Evolutionary conservation across 2,797 vertebrate genomes (phyloP).

Genomic region (Darevskia mixta): DNA sequence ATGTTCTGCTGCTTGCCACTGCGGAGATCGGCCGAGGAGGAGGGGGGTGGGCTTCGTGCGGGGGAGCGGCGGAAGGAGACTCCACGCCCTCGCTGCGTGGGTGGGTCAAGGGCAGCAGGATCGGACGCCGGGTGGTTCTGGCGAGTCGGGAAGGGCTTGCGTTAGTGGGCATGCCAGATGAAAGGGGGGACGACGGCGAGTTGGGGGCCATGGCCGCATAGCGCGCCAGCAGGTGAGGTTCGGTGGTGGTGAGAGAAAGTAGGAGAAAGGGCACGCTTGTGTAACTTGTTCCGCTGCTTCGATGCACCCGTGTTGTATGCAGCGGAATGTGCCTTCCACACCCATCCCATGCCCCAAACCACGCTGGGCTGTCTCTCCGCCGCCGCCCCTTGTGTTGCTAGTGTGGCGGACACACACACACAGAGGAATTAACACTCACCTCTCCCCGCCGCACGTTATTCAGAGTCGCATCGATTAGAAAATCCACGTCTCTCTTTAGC

Average conservation of each 20-base stretch:
- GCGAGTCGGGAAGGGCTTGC: background rate
- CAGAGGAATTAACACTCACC: background rate
- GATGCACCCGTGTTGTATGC: too few relatives aligned
- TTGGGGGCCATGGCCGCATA: background rate
- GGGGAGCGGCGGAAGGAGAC: background rate
- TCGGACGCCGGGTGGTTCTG: background rate
- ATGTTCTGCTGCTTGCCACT: background rate
- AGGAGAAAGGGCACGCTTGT: background rate
- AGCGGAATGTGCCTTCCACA: background rate
- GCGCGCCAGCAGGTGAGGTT: background rate
- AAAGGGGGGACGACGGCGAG: background rate
- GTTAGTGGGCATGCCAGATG: background rate
- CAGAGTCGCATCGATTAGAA: background rate
- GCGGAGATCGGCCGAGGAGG: background rate
- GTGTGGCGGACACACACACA: too few relatives aligned
- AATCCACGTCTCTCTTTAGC: background rate
- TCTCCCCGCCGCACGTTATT: background rate
- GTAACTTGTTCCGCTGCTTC: slow-evolving; percentile 5
- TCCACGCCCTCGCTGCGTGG: slow-evolving; percentile 4
- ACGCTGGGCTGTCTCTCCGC: background rate
- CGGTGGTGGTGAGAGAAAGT: background rate
- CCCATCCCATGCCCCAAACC: background rate
- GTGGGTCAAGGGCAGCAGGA: background rate
- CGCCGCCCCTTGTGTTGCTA: background rate
- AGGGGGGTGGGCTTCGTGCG: background rate